These are phyloP conservation scores for rabbit (Oryctolagus cuniculus) DNA, from an alignment of 2,113 vertebrate species.

Conservation along the genomic window DNA sequence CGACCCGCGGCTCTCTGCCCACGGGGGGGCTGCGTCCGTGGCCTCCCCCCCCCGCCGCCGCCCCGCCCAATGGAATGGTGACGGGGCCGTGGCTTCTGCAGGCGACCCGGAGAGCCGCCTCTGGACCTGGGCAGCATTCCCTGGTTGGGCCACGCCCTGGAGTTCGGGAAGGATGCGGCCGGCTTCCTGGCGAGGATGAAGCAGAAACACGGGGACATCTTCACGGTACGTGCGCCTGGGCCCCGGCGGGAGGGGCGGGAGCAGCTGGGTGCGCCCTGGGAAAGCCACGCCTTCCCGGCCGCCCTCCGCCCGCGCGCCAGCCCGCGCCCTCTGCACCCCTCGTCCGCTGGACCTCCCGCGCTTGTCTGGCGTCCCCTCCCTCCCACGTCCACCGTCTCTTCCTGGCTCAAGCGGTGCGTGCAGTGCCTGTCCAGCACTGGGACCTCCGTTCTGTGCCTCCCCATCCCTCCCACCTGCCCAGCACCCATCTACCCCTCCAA, in stretches of 20 bases:
- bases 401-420: not conserved
- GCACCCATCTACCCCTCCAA: not conserved
- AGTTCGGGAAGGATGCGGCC: conserved; percentile 93
- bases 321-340: not conserved
- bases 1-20: not conserved
- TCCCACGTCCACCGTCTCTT: no score
- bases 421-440: accelerated
- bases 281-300: accelerated
- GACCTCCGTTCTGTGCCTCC: accelerated
- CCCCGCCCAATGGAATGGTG: not conserved
- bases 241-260: not conserved
- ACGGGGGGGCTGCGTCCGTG: no score
- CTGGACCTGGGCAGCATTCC: conserved; percentile 91
- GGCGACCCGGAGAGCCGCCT: conserved; percentile 90
- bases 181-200: conserved; percentile 93
- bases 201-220: conserved; percentile 92
- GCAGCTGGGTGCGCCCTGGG: not conserved
- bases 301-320: not conserved
- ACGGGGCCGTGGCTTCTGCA: conserved; percentile 77
- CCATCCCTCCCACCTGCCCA: not conserved
- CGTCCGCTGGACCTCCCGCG: accelerated
- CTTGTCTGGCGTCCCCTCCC: not conserved
- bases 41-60: not conserved
- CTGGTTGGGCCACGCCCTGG: conserved; percentile 93
- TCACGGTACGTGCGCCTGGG: conserved; percentile 89